Base-by-base conservation (phyloP, 2,888 invertebrate species). In the Carpatolechia fugitivella region DNA sequence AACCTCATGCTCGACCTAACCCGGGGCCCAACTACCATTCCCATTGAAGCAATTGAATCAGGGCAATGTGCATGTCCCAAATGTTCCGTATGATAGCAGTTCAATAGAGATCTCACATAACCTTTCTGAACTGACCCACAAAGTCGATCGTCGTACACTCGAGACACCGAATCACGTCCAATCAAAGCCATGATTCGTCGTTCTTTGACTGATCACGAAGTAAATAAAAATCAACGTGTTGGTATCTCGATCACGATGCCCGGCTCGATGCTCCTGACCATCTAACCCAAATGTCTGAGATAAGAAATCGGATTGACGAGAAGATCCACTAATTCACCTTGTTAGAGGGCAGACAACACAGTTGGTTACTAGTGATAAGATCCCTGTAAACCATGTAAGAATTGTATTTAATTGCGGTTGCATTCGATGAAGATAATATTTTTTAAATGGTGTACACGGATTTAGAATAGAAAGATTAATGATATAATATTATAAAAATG, bases 271-370 rank as follows among this genome's bases (percentile, higher is more conserved):
- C 70, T 74, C 70, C 74, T 85, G 79, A 85, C 87, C 86, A 74
- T 70, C 73, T 85, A 79, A 85, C 88, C 86, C 70, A 75, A 82
- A 88, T 85, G 80, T 79, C 76, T 60, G 55, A 75, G 85, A 85
- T 85, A 79, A 70, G 66, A 58, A 68, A 85, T 85, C 79, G 59
- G 77, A 80, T 74, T 80, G 85, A 85, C 78, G 76, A 76, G 78
- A 78, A 85, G 82, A 82, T 82, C 74, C 80, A 80, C 79, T 77
- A 77, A 80, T 78, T 72, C 69, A 29, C 44, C 29, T 44, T 29
- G 14, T 5, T 14, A 44, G 5, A 41, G 29, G 13, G 29, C 24
- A 24, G 44, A 44, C n/a, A n/a, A 24, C 29, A 44, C 20, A 24
- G 6, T 13, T 14, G 44, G 29, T 44, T n/a, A n/a, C n/a, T n/a